phyloP scores from a whole-genome alignment of 2,797 vertebrate species.

The Enteromius mattozi region DNA sequence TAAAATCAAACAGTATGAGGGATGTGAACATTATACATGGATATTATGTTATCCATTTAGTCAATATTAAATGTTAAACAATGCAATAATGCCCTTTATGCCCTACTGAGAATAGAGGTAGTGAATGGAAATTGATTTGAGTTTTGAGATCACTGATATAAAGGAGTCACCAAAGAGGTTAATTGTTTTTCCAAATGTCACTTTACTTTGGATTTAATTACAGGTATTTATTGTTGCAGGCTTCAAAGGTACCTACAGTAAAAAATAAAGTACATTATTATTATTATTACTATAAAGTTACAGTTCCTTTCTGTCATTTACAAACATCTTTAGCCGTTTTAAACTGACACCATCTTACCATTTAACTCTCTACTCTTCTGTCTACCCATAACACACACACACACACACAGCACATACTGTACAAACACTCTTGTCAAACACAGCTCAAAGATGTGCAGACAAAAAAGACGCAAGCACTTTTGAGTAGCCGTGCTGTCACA shows the following conservation, averaged over 20 bases:
- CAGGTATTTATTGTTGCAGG: background rate
- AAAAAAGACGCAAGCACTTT: background rate
- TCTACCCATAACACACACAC: background rate
- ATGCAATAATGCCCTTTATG: background rate
- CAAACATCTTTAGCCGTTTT: background rate
- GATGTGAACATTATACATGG: background rate
- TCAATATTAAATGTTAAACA: constrained; percentile 22
- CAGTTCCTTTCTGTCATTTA: background rate
- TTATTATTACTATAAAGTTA: background rate
- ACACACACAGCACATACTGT: background rate
- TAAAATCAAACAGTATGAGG: background rate
- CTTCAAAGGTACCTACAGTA: background rate
- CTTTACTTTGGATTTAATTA: background rate
- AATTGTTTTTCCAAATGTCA: background rate
- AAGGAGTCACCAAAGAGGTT: constrained; percentile 12
- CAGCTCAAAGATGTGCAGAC: background rate
- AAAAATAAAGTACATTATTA: background rate
- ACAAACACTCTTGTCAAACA: background rate
- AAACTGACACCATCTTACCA: background rate
- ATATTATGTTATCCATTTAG: constrained; percentile 1
- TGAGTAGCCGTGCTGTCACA: background rate
- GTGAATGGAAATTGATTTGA: background rate
- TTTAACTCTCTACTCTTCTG: background rate
- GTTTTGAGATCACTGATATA: background rate
- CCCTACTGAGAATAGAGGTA: background rate